These are phyloP conservation scores for cat (Felis catus) DNA, from an alignment of 2,113 vertebrate species.

Conservation along the genomic window F.catus_Fca126_mat1.0 CM031412.1:17501001-17501500, in stretches of 20 bases:
- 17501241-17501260: background rate
- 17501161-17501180: background rate
- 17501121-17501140: background rate
- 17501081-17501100: background rate
- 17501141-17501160: background rate
- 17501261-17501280: background rate
- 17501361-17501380: background rate
- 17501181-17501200: background rate
- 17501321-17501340: background rate
- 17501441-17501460: background rate
- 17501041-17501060: background rate
- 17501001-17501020: background rate
- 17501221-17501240: background rate
- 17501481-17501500: background rate
- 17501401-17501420: too few relatives aligned
- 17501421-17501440: background rate
- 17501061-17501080: background rate
- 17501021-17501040: background rate
- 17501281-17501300: background rate
- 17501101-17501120: background rate
- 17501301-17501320: background rate
- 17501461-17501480: background rate
- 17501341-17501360: background rate
- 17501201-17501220: background rate
- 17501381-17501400: background rate